Evolutionary conservation across 2,888 invertebrate species (phyloP), one percentile per base, ranked within the genome.

Genomic region (Cheilosia grossa): DNA sequence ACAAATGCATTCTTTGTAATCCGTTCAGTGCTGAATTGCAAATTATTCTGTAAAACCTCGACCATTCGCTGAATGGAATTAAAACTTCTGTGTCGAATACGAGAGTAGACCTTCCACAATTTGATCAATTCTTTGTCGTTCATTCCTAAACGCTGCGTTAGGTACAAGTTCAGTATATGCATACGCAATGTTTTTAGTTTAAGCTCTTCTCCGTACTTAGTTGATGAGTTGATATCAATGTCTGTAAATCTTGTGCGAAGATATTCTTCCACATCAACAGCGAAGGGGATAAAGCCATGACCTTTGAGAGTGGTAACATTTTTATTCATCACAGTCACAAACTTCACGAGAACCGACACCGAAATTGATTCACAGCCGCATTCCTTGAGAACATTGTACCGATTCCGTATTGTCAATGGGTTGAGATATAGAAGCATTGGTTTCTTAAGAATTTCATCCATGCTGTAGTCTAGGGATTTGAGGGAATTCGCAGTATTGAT

Each of bases 1-100:
- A 96, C 89, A 87, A 94, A 95, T 0, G 93, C 93, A 90, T 95
- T 93, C 77, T 93, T 93, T 83, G 92, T 91, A 13, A 96, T 93
- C 87, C 91, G 91, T 10, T 92, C 92, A 19, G 89, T 89, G 5
- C 93, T 89, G 87, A 95, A 93, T 51, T 94, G 93, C 0, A 96
- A 91, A 3, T 94, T 93, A 54, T 93, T 91, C 82, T 93, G 90
- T 1, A 95, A 93, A 78, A 95, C 87, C 40, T 93, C 89, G 17
- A 95, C 90, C 67, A 94, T 93, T 89, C 93, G 92, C 88, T 93
- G 93, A 6, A 95, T 92, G 2, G 93, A 90, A 30, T 89, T 87
- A 67, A 93, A 92, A 87, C 93, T 93, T 88, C 92, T 93, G 87
- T 92, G 90, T 4, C 89, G 90, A 1, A 93, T 82, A 13, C 91